A percentile compares a stretch with the other conserved stretches of the same genome.
phyloP scores from a whole-genome alignment of 1,140 invertebrate genomes.

The Helicoverpa armigera region DNA sequence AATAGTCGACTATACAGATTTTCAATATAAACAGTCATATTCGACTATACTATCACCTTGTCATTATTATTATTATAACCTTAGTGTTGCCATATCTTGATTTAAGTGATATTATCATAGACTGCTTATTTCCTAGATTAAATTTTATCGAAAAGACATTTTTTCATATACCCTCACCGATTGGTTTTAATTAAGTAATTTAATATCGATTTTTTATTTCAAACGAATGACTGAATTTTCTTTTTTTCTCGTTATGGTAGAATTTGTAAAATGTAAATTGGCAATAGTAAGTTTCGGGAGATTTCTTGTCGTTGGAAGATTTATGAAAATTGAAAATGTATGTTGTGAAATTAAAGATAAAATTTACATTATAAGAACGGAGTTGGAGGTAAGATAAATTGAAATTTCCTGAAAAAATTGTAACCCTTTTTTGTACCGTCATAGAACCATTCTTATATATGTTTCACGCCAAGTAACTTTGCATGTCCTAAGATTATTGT shows the following conservation, averaged over 20 bases:
- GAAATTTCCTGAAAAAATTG: neutral
- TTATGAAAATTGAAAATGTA: constrained; percentile 14
- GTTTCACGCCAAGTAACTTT: no score
- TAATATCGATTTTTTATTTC: constrained; percentile 16
- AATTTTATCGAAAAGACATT: constrained; percentile 65
- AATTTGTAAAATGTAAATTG: constrained; percentile 16
- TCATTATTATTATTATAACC: constrained; percentile 18
- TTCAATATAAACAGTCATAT: neutral
- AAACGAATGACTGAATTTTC: constrained; percentile 16
- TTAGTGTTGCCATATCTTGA: constrained; percentile 66
- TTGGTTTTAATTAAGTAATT: constrained; percentile 30
- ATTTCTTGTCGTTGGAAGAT: constrained; percentile 6
- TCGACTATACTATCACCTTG: constrained; percentile 33
- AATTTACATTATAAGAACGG: neutral
- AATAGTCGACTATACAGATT: neutral
- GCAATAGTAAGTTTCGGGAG: constrained; percentile 12
- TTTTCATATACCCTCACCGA: constrained; percentile 33
- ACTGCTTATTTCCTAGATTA: constrained; percentile 67
- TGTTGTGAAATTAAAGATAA: constrained; percentile 1
- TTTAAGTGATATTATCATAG: constrained; percentile 70
- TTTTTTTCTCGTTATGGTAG: neutral
- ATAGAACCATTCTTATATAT: no score
- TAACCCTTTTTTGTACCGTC: neutral
- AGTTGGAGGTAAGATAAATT: no score
- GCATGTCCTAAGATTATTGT: no score